phyloP scores from a whole-genome alignment of 2,113 vertebrate species.

The Struthidea cinerea region DNA sequence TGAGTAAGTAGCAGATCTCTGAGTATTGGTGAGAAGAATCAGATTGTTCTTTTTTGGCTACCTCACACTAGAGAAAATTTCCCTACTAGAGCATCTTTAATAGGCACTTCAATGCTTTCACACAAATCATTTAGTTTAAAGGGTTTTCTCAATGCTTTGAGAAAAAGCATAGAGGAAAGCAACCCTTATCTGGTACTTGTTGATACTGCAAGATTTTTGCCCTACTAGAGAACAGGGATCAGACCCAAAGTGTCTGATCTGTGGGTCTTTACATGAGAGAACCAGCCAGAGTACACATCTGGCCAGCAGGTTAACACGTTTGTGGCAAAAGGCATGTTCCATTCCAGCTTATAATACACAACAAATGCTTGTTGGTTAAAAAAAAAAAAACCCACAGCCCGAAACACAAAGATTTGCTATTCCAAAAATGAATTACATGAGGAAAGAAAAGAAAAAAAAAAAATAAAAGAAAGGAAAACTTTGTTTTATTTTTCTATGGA shows the following conservation, averaged over 20 bases:
- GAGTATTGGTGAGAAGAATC: background rate
- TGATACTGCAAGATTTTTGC: background rate
- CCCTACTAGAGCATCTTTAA: background rate
- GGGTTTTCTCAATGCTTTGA: background rate
- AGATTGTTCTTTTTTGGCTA: background rate
- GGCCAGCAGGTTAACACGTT: background rate
- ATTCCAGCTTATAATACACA: background rate
- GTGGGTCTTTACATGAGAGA: background rate
- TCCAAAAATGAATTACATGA: background rate
- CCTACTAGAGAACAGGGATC: background rate
- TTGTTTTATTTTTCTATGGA: background rate
- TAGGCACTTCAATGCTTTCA: background rate
- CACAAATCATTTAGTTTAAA: background rate
- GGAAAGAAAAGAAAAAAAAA: background rate
- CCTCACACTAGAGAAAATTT: background rate
- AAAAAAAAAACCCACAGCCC: background rate
- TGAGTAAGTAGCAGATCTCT: background rate
- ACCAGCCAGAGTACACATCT: background rate
- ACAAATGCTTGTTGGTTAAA: background rate
- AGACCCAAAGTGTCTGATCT: background rate
- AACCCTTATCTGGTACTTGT: background rate
- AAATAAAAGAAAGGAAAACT: background rate
- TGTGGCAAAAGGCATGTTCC: background rate
- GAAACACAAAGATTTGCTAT: background rate
- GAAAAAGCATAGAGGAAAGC: background rate